Evolutionary conservation across 2,888 invertebrate genomes (phyloP), one percentile per base, ranked within the genome.

Genomic region (Copidosoma aretas): DNA sequence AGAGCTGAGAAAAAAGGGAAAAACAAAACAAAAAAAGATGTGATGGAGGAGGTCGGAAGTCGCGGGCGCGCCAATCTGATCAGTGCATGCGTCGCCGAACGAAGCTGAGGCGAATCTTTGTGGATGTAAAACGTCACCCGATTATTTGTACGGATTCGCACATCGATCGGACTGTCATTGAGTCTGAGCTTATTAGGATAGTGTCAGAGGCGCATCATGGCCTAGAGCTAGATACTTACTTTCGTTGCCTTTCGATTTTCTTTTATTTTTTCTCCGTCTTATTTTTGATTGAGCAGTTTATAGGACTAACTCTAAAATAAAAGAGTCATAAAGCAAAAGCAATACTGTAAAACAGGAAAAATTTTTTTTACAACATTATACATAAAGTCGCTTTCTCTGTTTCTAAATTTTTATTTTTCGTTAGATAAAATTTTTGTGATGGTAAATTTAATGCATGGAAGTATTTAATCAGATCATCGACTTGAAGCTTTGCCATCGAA

Each of bases 61-160:
- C 24, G 17, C 39, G 4, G 32, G 15, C 39, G 24, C 19, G 15
- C 54, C 32, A 25, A 46, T 66, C 39, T 25, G 58, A 25, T 49
- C 43, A 46, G 25, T 59, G 49, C 25, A 49, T 14, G 57, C 32
- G 25, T 54, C 56, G 56, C 21, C 19, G 60, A 60, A n/a, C 41
- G 32, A 32, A 32, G 52, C 22, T 43, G 67, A 57, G 68, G 61
- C 73, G 74, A 77, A 78, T 65, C 76, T 73, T 75, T 60, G 65
- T 71, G 75, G 63, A 72, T 67, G 64, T 60, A 51, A 65, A 32
- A 60, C 59, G 64, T 54, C 66, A 63, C 67, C 68, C 60, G 74
- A 77, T 75, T 72, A 78, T 81, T 82, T 83, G 73, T 83, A 83
- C 71, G 83, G 83, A 80, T 84, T 83, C 83, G 41, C 62, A 54